Conservation (phyloP, 2,113 vertebrate genomes). For the Clarias macrocephalus region DNA sequence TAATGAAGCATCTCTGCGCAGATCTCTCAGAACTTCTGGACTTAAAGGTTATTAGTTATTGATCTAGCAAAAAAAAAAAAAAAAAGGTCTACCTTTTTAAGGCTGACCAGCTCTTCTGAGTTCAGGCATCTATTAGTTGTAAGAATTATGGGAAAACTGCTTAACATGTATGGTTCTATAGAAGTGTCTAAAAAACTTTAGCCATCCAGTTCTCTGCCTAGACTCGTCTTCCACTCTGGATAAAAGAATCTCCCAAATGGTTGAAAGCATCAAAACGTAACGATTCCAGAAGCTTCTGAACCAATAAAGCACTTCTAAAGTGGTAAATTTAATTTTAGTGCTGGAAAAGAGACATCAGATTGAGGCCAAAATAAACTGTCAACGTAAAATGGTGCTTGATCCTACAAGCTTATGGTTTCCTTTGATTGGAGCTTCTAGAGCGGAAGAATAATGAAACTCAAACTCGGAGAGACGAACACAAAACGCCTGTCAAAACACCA, state of each 20-base stretch:
- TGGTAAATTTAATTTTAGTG: background rate
- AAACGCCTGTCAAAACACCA: background rate
- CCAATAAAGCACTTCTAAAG: background rate
- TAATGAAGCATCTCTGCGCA: background rate
- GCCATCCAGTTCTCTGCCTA: no score
- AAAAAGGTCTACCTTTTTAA: background rate
- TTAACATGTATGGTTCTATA: background rate
- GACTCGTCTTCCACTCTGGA: background rate
- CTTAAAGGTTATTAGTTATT: background rate
- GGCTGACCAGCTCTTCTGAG: background rate
- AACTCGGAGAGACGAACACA: background rate
- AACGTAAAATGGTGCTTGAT: background rate
- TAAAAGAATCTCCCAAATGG: background rate
- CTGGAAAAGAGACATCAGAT: background rate
- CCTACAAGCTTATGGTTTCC: conserved; percentile 38
- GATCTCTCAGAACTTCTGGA: background rate
- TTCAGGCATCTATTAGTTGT: background rate
- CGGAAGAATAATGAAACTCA: background rate
- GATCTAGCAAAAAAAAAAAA: background rate
- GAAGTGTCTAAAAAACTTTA: background rate
- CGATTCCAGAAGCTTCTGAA: background rate
- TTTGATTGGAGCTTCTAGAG: background rate
- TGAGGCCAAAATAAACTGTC: background rate
- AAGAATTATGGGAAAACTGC: background rate
- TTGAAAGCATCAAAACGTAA: background rate